Evolutionary conservation across 2,113 vertebrate genomes (phyloP).

Genomic region (Boleophthalmus pectinirostris): DNA sequence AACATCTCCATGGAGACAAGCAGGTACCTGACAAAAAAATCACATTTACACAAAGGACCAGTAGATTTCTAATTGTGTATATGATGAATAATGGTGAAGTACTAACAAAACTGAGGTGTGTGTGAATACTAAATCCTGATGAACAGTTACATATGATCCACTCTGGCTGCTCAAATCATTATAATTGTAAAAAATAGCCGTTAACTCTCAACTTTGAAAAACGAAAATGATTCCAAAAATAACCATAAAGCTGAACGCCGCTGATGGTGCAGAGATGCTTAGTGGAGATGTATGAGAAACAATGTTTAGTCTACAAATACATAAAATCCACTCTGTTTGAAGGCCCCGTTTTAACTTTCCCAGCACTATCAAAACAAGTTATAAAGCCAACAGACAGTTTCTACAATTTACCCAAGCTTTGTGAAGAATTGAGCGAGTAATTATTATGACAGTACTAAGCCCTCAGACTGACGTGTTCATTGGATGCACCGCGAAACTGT

Average conservation of each 20-base stretch:
- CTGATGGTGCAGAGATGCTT: background rate
- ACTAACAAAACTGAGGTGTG: background rate
- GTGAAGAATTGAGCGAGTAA: conserved; percentile 10
- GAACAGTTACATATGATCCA: background rate
- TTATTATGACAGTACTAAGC: conserved; percentile 51
- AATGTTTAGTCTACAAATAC: conserved; percentile 39
- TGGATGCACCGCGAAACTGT: conserved; percentile 17
- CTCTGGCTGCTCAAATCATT: background rate
- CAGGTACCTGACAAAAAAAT: too few relatives aligned
- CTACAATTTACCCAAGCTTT: conserved; percentile 19
- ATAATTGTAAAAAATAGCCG: background rate
- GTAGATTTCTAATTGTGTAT: background rate
- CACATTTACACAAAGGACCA: too few relatives aligned
- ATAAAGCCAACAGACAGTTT: conserved; percentile 21
- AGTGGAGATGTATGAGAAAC: conserved; percentile 5
- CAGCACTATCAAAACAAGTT: conserved; percentile 47
- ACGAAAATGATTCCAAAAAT: background rate
- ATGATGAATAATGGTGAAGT: background rate
- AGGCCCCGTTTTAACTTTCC: conserved; percentile 36
- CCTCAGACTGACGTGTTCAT: conserved; percentile 37
- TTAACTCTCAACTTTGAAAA: background rate
- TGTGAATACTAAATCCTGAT: background rate
- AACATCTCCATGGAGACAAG: too few relatives aligned
- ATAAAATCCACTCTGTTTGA: conserved; percentile 34
- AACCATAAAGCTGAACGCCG: background rate